Conservation (phyloP, 2,113 vertebrate species). For the Erythrocercus mccallii region DNA sequence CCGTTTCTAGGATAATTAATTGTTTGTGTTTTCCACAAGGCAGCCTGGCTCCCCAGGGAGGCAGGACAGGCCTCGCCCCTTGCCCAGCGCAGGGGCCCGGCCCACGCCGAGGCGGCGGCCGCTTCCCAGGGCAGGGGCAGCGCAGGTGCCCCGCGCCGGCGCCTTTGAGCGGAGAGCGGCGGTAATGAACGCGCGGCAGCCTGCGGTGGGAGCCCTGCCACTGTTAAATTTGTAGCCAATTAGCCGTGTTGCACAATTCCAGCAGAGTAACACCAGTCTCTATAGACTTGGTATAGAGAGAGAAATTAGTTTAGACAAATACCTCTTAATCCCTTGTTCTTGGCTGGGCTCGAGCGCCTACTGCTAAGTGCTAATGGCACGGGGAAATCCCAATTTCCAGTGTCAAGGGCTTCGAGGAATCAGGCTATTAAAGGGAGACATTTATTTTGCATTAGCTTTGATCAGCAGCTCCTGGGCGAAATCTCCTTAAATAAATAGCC, state of each 20-base stretch:
- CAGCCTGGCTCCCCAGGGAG: neutral
- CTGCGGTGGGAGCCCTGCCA: constrained; percentile 71
- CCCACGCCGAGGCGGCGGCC: fast-evolving
- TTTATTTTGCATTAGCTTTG: constrained; percentile 74
- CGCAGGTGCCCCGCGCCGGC: neutral
- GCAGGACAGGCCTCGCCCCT: neutral
- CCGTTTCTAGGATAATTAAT: neutral
- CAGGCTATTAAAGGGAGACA: constrained; percentile 71
- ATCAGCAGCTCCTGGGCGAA: constrained; percentile 68
- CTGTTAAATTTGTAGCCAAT: constrained; percentile 82
- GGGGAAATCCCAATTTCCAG: constrained; percentile 79
- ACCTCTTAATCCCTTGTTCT: constrained; percentile 80
- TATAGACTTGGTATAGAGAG: constrained; percentile 73
- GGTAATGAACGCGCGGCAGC: constrained; percentile 11
- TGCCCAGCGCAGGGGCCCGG: neutral
- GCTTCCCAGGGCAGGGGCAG: neutral
- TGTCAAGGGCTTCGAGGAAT: constrained; percentile 75
- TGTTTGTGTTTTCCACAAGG: neutral
- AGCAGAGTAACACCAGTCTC: constrained; percentile 79
- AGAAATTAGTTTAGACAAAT: constrained; percentile 84
- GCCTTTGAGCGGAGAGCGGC: neutral
- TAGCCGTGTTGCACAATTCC: constrained; percentile 79
- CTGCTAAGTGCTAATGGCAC: constrained; percentile 77
- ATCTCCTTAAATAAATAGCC: constrained; percentile 63
- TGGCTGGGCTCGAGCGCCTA: constrained; percentile 74